Evolutionary conservation across 2,797 vertebrate species (phyloP).

Genomic region (Acipenser transmontanus): DNA sequence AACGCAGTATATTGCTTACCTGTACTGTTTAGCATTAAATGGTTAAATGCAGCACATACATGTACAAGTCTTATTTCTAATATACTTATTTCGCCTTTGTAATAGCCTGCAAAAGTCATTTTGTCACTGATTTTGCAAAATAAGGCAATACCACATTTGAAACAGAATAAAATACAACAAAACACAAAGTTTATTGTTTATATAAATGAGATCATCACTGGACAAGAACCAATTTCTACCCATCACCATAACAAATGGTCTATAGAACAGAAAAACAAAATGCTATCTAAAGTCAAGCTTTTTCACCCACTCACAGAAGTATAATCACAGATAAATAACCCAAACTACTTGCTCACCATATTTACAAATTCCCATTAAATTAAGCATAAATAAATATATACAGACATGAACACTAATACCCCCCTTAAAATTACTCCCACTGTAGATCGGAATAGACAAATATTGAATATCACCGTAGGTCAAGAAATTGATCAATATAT

Average conservation of each 20-base stretch:
- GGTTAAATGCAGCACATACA: too few species aligned
- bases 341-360: constrained; percentile 86
- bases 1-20: too few species aligned
- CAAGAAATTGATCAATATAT: constrained; percentile 15
- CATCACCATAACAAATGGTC: constrained; percentile 97
- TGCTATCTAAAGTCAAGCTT: constrained; percentile 82
- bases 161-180: constrained; percentile 81
- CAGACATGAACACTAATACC: constrained; percentile 82
- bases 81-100: too few species aligned
- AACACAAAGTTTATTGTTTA: constrained; percentile 96
- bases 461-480: constrained; percentile 22
- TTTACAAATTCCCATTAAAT: constrained; percentile 98
- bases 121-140: constrained; percentile 33
- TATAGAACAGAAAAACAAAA: constrained; percentile 71
- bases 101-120: too few species aligned
- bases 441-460: constrained; percentile 44
- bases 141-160: constrained; percentile 48
- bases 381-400: constrained; percentile 99
- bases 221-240: constrained; percentile 98
- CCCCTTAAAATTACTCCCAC: constrained; percentile 35
- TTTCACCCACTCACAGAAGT: constrained; percentile 86
- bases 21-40: too few species aligned
- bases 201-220: constrained; percentile 97
- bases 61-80: too few species aligned
- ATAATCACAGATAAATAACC: constrained; percentile 98